Percentiles rank a stretch among this genome's conserved stretches.
phyloP scores from a whole-genome alignment of 2,113 vertebrate genomes.

The Empidonax alnorum region DNA sequence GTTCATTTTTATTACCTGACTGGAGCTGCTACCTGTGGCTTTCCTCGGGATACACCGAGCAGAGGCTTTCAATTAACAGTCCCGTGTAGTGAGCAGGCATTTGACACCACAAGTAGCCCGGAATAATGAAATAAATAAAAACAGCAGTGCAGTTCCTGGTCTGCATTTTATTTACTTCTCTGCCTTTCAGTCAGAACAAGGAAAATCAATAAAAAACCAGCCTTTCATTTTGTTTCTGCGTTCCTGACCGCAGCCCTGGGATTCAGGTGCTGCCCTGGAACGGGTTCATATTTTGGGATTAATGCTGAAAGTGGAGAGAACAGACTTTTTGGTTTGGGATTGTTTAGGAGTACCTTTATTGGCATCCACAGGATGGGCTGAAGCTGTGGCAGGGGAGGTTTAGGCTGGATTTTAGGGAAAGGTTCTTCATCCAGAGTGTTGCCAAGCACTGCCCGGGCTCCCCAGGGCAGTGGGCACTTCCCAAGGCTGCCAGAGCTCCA shows the following conservation, averaged over 20 bases:
- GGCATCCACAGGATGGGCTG: not conserved
- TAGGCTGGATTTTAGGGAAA: not conserved
- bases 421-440: not conserved
- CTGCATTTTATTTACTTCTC: constrained; percentile 21
- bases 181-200: not conserved
- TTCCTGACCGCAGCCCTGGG: not conserved
- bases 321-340: not conserved
- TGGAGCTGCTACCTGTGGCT: not conserved
- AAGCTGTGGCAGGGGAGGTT: not conserved
- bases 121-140: not conserved
- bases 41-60: not conserved
- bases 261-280: not conserved
- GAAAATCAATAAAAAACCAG: not conserved
- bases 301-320: not conserved
- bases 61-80: not conserved
- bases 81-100: not conserved
- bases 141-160: fast-evolving
- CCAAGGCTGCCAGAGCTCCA: not conserved
- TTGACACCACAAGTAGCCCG: not conserved
- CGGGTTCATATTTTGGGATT: not conserved
- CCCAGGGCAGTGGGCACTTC: not conserved
- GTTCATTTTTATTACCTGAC: not conserved
- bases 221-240: not conserved
- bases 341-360: not conserved
- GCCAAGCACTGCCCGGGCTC: not conserved